Evolutionary conservation across 2,113 vertebrate genomes (phyloP), one percentile per base, ranked within the genome.

Genomic region (Scolopax mira): DNA sequence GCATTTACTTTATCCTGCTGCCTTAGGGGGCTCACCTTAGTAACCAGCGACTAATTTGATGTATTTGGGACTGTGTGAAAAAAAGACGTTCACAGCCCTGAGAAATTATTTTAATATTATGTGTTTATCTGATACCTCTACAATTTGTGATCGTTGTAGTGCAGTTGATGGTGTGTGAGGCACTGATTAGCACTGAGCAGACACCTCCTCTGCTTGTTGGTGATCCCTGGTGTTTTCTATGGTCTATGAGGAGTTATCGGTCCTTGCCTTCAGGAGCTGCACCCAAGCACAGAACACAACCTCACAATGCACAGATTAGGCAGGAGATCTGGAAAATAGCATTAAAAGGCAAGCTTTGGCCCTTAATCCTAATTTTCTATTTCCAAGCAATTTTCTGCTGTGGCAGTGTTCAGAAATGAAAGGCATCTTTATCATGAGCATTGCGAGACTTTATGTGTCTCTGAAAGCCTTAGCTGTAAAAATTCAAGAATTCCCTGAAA

Each of bases 211-310:
- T 13, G 55, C 31, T 4, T 11, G 33, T 5, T 35, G 33, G 6
- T 16, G 13, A 1, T 31, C 11, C 1, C 17, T 24, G 37, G 3
- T 7, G 49, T 35, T 42, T 51, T n/a, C 64, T 61, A 33, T 1
- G 0, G 46, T 79, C 48, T 33, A 37, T 5, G 19, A 10, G 18
- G 52, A 58, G 27, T 0, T 41, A 4, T 0, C 3, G 46, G 11
- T 54, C 44, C 46, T 60, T 27, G n/a, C 52, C 48, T 46, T 19
- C 51, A n/a, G 82, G 70, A 85, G 69, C 74, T 51, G 64, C 37
- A 8, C 37, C 3, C 3, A 2, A n/a, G 46, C 8, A 30, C 52
- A 64, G 74, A 31, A 37, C n/a, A 6, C 66, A 21, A 42, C 79
- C 60, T 15, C 18, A 57, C 13, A 5, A 35, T 9, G 13, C 1